Conservation (phyloP, 2,888 invertebrate genomes). For the Notocelia uddmanniana region DNA sequence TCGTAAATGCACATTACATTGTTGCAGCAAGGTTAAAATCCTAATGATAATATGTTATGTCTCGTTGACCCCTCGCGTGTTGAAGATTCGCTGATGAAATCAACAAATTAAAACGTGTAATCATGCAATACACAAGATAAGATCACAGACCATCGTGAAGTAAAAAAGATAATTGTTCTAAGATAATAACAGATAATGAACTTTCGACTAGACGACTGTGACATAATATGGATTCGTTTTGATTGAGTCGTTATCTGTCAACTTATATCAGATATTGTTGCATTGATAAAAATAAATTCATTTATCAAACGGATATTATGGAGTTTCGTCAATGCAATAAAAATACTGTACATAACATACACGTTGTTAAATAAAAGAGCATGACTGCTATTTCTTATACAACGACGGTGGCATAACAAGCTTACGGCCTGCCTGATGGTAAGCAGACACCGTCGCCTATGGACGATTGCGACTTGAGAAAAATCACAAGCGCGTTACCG, state of each 20-base stretch:
- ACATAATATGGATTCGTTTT: constrained; percentile 25
- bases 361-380: neutral
- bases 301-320: constrained; percentile 8
- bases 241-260: constrained; percentile 17
- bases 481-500: too few species aligned
- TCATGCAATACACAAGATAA: constrained; percentile 31
- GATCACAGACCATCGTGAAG: constrained; percentile 18
- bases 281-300: constrained; percentile 1
- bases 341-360: neutral
- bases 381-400: too few species aligned
- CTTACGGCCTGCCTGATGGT: too few species aligned
- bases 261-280: constrained; percentile 13
- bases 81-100: constrained; percentile 32
- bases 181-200: constrained; percentile 32
- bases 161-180: constrained; percentile 32
- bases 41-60: constrained; percentile 16
- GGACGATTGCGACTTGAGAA: too few species aligned
- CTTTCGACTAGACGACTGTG: constrained; percentile 20
- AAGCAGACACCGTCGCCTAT: too few species aligned
- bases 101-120: constrained; percentile 27
- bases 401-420: too few species aligned
- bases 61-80: constrained; percentile 31
- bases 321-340: neutral
- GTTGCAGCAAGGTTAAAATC: constrained; percentile 13
- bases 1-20: neutral